phyloP scores from a whole-genome alignment of 2,888 invertebrate species.

The Andrena marginata region DNA sequence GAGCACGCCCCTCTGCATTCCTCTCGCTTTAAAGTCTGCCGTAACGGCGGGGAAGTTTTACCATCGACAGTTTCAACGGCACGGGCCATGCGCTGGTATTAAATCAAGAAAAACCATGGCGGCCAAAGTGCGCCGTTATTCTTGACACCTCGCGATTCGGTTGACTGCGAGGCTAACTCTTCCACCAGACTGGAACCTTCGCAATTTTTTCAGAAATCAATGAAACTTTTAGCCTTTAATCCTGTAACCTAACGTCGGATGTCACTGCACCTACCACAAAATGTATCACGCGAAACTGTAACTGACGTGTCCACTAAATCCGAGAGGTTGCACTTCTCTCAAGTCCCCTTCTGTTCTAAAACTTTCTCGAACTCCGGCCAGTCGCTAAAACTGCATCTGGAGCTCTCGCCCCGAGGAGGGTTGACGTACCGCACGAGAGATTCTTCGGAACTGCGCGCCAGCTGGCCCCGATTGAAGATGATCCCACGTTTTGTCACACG shows the following conservation, averaged over 20 bases:
- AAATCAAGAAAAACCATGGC: constrained; percentile 25
- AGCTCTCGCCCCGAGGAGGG: background rate
- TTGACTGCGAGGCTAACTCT: constrained; percentile 16
- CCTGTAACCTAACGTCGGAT: no score
- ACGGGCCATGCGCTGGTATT: background rate
- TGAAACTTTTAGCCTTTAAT: no score
- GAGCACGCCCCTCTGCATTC: background rate
- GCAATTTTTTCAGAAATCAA: constrained; percentile 23
- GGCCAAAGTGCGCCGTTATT: constrained; percentile 34
- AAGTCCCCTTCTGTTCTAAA: no score
- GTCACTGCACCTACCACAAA: no score
- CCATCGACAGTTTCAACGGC: constrained; percentile 29
- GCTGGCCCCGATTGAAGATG: background rate
- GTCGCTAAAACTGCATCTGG: no score
- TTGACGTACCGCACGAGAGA: background rate
- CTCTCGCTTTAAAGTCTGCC: constrained; percentile 16
- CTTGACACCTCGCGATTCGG: constrained; percentile 39
- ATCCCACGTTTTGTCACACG: constrained; percentile 7
- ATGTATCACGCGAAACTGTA: no score
- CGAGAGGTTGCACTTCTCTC: no score
- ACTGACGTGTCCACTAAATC: no score
- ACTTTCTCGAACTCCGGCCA: no score
- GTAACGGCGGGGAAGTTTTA: constrained; percentile 29
- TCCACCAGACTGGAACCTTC: background rate
- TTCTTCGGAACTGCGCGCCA: background rate